Conservation (phyloP, 2,888 invertebrate species). For the Catocala sponsa region DNA sequence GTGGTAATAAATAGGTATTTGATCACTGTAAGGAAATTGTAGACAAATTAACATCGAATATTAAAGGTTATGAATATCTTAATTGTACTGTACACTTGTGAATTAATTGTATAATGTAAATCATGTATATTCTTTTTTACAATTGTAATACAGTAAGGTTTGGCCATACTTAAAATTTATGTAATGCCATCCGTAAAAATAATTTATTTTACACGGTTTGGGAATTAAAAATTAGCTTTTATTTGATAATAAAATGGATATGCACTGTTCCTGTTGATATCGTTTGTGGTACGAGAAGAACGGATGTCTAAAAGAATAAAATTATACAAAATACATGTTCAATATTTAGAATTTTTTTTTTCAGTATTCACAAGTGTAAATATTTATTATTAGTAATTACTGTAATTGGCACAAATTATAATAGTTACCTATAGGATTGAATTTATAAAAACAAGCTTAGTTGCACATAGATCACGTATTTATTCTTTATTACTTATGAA, state of each 20-base stretch:
- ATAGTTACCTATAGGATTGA: slow-evolving; percentile 36
- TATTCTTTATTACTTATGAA: slow-evolving; percentile 32
- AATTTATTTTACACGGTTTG: no score
- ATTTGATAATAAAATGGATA: no score
- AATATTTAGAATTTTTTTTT: not conserved
- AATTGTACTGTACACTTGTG: slow-evolving; percentile 18
- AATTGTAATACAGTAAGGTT: not conserved
- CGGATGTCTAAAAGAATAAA: no score
- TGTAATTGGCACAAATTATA: slow-evolving; percentile 34
- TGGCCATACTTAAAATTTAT: no score
- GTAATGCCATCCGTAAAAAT: no score
- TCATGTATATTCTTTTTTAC: not conserved
- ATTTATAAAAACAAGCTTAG: slow-evolving; percentile 19
- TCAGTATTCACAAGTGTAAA: slow-evolving; percentile 18
- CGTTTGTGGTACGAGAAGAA: no score
- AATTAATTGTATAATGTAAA: not conserved
- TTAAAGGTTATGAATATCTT: slow-evolving; percentile 28
- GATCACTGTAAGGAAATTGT: slow-evolving; percentile 26
- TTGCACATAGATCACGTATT: slow-evolving; percentile 24
- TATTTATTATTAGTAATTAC: slow-evolving; percentile 17
- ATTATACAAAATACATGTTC: no score
- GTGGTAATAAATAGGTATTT: slow-evolving; percentile 16
- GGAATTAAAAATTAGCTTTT: no score
- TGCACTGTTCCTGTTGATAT: no score
- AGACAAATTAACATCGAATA: slow-evolving; percentile 39